Evolutionary conservation across 37 sponge, comb jelly and placozoan species (phyloP).

Genomic region (Petrosia ficiformis): DNA sequence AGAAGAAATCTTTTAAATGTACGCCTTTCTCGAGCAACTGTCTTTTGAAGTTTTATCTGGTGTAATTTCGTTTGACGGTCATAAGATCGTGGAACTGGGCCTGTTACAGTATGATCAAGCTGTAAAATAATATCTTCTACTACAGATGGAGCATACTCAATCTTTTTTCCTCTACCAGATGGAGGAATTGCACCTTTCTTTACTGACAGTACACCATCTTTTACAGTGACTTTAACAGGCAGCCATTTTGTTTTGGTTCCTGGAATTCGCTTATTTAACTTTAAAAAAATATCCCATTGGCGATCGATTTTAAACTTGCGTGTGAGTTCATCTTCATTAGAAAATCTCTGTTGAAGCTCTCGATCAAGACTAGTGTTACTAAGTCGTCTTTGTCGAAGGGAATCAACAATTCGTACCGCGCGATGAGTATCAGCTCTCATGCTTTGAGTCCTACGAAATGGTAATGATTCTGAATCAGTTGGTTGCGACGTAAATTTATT

Average conservation of each 20-base stretch:
- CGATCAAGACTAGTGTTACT: constrained; percentile 54
- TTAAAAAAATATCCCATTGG: constrained; percentile 68
- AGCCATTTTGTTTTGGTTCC: constrained; percentile 65
- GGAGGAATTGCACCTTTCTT: constrained; percentile 26
- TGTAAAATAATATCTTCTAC: constrained; percentile 52
- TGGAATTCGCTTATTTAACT: constrained; percentile 51
- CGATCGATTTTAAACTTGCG: constrained; percentile 30
- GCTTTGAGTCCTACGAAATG: constrained; percentile 66
- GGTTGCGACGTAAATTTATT: neutral
- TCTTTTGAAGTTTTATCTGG: constrained; percentile 58
- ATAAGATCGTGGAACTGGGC: constrained; percentile 27
- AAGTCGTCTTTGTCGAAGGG: constrained; percentile 44
- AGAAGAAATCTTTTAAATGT: constrained; percentile 73
- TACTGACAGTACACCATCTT: constrained; percentile 41
- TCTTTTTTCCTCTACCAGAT: too few relatives aligned
- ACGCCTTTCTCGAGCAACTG: constrained; percentile 54
- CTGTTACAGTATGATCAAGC: constrained; percentile 67
- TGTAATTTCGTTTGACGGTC: constrained; percentile 67
- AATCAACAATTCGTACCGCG: constrained; percentile 46
- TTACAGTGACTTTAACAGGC: constrained; percentile 68
- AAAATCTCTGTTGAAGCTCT: constrained; percentile 1
- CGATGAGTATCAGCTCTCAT: constrained; percentile 53
- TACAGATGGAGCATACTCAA: too few relatives aligned
- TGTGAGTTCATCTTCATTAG: constrained; percentile 39
- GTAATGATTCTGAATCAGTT: constrained; percentile 21